Conservation (phyloP, 2,113 vertebrate species). For the Notiomystis cincta region DNA sequence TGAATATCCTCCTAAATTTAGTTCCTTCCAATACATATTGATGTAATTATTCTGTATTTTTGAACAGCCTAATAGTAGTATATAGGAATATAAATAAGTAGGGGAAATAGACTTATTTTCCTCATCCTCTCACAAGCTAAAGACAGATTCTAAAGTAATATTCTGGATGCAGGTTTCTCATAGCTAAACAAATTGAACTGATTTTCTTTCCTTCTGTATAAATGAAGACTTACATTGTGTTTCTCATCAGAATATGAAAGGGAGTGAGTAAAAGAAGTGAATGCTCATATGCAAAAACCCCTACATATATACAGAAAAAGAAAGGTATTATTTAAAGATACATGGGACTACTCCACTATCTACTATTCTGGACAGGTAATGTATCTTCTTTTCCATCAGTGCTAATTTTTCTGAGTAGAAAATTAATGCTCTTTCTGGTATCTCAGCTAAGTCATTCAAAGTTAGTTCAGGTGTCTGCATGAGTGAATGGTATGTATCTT, state of each 20-base stretch:
- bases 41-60: neutral
- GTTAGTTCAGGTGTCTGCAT: neutral
- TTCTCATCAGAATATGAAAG: neutral
- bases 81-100: neutral
- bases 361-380: neutral
- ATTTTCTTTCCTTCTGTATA: neutral
- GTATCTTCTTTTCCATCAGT: neutral
- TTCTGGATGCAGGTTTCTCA: neutral
- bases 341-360: neutral
- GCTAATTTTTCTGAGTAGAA: neutral
- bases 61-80: neutral
- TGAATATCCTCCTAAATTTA: neutral
- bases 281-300: accelerated
- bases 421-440: neutral
- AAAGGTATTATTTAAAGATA: neutral
- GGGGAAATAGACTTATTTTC: neutral
- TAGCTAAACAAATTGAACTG: neutral
- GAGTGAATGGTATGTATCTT: neutral
- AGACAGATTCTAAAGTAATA: neutral
- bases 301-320: neutral
- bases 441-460: neutral
- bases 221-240: neutral
- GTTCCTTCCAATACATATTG: neutral
- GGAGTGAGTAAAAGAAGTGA: neutral
- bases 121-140: neutral